Evolutionary conservation across 1,140 invertebrate genomes (phyloP).

Genomic region (Euwallacea similis): DNA sequence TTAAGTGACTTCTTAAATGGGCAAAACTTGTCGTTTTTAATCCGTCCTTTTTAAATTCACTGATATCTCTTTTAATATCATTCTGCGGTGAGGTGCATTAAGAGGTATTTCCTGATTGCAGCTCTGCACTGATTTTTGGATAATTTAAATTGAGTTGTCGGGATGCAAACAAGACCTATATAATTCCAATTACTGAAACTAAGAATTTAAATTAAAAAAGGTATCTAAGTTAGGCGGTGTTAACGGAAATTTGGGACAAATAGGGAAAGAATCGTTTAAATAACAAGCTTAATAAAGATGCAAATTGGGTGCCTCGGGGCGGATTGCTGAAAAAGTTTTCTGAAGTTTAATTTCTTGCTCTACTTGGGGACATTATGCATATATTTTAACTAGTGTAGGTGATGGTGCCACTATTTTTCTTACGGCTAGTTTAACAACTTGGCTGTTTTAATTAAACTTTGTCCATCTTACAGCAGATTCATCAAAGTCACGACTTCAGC

Average conservation of each 20-base stretch:
- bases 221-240: background rate
- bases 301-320: slow-evolving; percentile 15
- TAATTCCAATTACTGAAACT: background rate
- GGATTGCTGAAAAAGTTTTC: slow-evolving; percentile 21
- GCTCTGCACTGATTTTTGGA: no score
- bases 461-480: no score
- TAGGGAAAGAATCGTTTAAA: slow-evolving; percentile 16
- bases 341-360: slow-evolving; percentile 8
- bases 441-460: no score
- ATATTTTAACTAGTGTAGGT: background rate
- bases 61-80: background rate
- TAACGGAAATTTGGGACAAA: slow-evolving; percentile 7
- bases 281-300: slow-evolving; percentile 23
- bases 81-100: background rate
- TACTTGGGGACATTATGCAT: background rate
- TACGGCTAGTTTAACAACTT: no score
- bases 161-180: no score
- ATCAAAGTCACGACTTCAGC: no score
- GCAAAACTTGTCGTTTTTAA: background rate
- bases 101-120: no score
- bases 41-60: background rate
- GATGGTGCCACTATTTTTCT: no score
- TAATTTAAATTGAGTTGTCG: no score
- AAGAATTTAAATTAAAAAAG: slow-evolving; percentile 10
- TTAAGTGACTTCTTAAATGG: slow-evolving; percentile 1